A percentile compares a stretch with the other conserved stretches of the same genome.
Conservation (phyloP, 2,113 vertebrate genomes). For the Trochalopteron elliotii region DNA sequence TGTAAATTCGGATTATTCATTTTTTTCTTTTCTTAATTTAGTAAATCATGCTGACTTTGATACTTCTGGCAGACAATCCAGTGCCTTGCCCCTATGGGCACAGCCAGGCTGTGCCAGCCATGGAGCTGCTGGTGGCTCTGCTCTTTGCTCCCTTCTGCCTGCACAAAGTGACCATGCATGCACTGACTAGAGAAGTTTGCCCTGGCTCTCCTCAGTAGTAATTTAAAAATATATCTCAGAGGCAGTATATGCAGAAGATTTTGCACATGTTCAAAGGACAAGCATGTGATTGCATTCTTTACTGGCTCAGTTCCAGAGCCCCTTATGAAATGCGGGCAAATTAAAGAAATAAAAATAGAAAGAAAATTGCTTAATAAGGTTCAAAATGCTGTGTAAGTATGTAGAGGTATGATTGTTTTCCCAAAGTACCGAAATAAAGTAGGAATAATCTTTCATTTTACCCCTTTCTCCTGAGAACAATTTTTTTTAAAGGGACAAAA, state of each 20-base stretch:
- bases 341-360: background rate
- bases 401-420: background rate
- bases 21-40: background rate
- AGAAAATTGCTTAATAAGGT: background rate
- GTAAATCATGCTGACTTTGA: background rate
- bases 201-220: background rate
- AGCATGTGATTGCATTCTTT: background rate
- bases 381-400: background rate
- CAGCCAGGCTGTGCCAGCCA: fast-evolving
- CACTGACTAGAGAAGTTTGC: background rate
- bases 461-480: background rate
- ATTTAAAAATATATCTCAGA: background rate
- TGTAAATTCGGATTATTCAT: background rate
- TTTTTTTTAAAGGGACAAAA: background rate
- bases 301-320: background rate
- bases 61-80: background rate
- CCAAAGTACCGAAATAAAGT: background rate
- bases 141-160: background rate
- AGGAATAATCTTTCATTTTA: background rate
- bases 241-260: background rate
- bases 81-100: fast-evolving
- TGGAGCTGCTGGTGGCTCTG: background rate
- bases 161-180: background rate
- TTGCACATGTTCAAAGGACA: background rate
- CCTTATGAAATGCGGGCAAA: background rate